Conservation (phyloP, 2,888 invertebrate species). For the Archips xylosteana region DNA sequence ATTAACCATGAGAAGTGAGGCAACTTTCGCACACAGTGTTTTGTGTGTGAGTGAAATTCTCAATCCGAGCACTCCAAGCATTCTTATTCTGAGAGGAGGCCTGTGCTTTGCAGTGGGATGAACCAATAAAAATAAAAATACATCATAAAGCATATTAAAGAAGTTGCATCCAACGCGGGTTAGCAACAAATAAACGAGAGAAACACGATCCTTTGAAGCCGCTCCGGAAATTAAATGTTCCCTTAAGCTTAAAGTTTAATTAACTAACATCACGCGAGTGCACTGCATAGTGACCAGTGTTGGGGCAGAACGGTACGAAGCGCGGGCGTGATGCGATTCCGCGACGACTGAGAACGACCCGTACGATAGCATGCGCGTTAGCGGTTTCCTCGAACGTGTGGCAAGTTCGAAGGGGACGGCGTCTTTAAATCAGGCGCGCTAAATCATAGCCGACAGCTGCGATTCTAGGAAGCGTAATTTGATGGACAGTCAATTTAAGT, state of each 20-base stretch:
- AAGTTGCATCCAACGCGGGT: constrained; percentile 48
- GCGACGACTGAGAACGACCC: neutral
- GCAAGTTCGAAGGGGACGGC: constrained; percentile 13
- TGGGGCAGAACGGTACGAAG: constrained; percentile 25
- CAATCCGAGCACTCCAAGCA: too few species aligned
- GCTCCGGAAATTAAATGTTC: constrained; percentile 79
- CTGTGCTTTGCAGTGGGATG: too few species aligned
- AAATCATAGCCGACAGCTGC: constrained; percentile 38
- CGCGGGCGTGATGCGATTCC: constrained; percentile 2
- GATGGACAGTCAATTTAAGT: constrained; percentile 71
- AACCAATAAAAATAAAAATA: constrained; percentile 44
- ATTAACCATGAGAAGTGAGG: too few species aligned
- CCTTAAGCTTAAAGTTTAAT: constrained; percentile 79
- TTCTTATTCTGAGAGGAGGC: too few species aligned
- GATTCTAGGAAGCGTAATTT: constrained; percentile 52
- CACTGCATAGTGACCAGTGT: constrained; percentile 48
- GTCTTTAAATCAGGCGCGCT: constrained; percentile 23
- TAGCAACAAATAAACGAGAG: constrained; percentile 64
- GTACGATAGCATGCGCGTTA: neutral
- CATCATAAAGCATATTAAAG: too few species aligned
- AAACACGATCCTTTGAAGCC: constrained; percentile 65
- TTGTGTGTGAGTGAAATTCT: too few species aligned
- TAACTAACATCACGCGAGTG: constrained; percentile 75
- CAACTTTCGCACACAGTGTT: too few species aligned
- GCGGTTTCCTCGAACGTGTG: constrained; percentile 4